phyloP scores from a whole-genome alignment of 2,797 vertebrate genomes.

The Eidolon dupreanum region DNA sequence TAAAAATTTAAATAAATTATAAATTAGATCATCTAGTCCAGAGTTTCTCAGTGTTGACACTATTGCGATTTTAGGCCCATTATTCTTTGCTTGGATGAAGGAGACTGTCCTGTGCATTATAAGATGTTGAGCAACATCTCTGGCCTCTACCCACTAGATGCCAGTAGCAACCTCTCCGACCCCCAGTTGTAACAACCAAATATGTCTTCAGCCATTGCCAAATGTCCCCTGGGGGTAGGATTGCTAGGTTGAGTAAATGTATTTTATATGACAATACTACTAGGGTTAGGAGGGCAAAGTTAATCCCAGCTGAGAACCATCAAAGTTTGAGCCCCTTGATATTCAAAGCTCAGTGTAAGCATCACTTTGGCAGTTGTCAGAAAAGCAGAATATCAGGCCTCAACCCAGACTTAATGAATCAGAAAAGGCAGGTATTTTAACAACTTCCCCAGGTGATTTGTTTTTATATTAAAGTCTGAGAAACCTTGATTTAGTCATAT shows the following conservation, averaged over 20 bases:
- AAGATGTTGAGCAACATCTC: background rate
- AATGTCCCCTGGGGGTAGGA: background rate
- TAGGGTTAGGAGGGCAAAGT: background rate
- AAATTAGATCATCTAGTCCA: conserved; percentile 14
- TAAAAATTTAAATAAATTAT: background rate
- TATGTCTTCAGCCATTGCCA: background rate
- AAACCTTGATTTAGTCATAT: background rate
- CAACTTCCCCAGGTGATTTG: background rate
- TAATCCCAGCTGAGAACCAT: background rate
- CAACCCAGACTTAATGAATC: background rate
- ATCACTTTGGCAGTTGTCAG: background rate
- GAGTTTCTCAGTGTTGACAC: background rate
- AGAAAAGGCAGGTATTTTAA: background rate
- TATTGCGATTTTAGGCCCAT: background rate
- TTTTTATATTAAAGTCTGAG: background rate
- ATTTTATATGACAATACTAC: background rate
- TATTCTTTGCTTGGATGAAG: background rate
- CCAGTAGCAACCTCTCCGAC: background rate
- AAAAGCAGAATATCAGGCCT: conserved; percentile 1
- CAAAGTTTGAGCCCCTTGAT: background rate
- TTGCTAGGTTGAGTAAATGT: background rate
- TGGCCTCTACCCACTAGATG: background rate
- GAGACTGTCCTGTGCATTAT: background rate
- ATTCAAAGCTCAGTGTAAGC: background rate
- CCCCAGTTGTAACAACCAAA: background rate